These are phyloP conservation scores for Gnathonemus longibarbis DNA, from an alignment of 2,113 vertebrate species.

Conservation along the genomic window DNA sequence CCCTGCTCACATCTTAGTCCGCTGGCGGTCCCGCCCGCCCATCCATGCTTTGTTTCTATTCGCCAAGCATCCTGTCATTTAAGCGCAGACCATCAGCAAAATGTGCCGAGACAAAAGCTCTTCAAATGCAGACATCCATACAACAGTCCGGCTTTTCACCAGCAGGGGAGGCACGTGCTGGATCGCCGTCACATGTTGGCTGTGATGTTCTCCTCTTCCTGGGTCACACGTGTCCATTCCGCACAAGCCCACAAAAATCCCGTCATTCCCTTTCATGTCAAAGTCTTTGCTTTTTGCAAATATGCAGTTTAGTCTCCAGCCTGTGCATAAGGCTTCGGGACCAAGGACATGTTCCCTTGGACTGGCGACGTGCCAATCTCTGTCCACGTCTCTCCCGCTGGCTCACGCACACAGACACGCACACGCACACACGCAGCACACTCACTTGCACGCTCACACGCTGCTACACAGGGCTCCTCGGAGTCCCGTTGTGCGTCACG, in stretches of 20 bases:
- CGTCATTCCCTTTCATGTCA: constrained; percentile 21
- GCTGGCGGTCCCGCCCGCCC: not conserved
- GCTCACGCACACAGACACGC: constrained; percentile 27
- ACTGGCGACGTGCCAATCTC: constrained; percentile 29
- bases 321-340: constrained; percentile 38
- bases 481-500: constrained; percentile 87
- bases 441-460: not conserved
- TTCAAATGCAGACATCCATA: not conserved
- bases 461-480: constrained; percentile 79
- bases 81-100: not conserved
- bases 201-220: not conserved
- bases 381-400: constrained; percentile 22
- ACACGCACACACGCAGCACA: constrained; percentile 22
- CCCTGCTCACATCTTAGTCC: not conserved
- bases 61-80: not conserved
- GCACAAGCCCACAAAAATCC: not conserved
- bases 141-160: not conserved
- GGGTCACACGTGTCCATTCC: not conserved
- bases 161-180: not conserved
- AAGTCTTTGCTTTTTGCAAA: constrained; percentile 26
- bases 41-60: not conserved
- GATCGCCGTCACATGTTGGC: not conserved
- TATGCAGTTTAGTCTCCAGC: constrained; percentile 21
- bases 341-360: constrained; percentile 48
- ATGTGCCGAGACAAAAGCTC: not conserved